Evolutionary conservation across 1,140 invertebrate species (phyloP), one percentile per base, ranked within the genome.

Genomic region (Drusus annulatus): DNA sequence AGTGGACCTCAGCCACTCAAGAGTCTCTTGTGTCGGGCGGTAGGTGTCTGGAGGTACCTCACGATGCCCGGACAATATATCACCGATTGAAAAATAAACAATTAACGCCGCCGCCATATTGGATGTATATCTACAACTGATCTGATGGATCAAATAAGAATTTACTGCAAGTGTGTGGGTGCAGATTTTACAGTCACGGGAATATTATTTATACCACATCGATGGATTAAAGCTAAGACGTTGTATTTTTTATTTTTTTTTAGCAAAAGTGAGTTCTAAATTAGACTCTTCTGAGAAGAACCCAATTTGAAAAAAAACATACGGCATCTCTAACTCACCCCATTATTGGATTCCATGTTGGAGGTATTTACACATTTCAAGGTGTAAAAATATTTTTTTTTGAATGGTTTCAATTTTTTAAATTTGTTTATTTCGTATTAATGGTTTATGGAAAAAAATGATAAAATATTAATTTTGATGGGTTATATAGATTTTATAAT

Each of bases 61-160:
- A 45, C 8, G 36, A 45, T 16, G 62, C 62, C 21, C 28, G 62
- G 21, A 65, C 62, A 65, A 65, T 65, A 65, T 65, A 65, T 65
- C 62, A 65, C 62, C 62, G 62, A 65, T 65, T 65, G 62, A 65
- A 65, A 65, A 65, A 65, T 65, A 65, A 65, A 65, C 62, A 65
- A 65, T 65, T 65, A 65, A 65, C 62, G 17, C 62, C 23, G 62
- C 21, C 62, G 62, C 62, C 62, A 65, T 65, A 21, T 65, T 65
- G 62, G 16, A 10, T 45, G 36, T 45, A 45, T 65, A 65, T 65
- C 62, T 65, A 21, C 62, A 28, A 21, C 10, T 65, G 62, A 65
- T 65, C 21, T 65, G 62, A 65, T 65, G 62, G 62, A 65, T 65
- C 62, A 28, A 65, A 65, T 28, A 21, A 25, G 62, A 36, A 65